Evolutionary conservation across 2,113 vertebrate genomes (phyloP).

Genomic region (Centropus unirufus): DNA sequence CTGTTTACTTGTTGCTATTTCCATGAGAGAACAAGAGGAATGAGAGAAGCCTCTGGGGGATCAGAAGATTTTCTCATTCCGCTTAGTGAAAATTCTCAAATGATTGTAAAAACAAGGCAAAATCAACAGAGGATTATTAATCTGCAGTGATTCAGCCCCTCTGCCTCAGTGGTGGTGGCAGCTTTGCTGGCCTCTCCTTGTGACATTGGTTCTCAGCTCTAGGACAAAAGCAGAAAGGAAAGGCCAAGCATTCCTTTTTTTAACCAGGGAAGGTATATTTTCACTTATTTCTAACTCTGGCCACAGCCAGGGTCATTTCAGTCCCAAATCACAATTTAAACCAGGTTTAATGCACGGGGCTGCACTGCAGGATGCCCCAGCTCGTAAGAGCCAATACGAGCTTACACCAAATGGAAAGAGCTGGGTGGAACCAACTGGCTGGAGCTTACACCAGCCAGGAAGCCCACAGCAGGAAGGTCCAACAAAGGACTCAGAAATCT

Average conservation of each 20-base stretch:
- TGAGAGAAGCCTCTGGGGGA: conserved; percentile 15
- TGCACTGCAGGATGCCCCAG: not conserved
- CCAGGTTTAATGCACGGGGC: not conserved
- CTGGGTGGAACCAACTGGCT: not conserved
- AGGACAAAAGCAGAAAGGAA: not conserved
- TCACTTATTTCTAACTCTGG: not conserved
- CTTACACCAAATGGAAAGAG: not conserved
- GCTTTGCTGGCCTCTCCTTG: not conserved
- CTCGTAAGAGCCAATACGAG: not conserved
- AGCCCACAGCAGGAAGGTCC: not conserved
- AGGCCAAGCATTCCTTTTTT: not conserved
- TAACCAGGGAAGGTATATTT: not conserved
- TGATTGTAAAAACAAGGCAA: not conserved
- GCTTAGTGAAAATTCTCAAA: conserved; percentile 29
- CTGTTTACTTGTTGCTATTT: conserved; percentile 9
- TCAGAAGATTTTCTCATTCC: conserved; percentile 26
- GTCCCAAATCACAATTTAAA: not conserved
- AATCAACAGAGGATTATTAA: conserved; percentile 29
- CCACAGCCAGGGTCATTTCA: not conserved
- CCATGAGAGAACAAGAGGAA: not conserved
- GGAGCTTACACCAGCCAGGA: not conserved
- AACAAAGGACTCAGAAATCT: not conserved
- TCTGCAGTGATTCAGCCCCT: conserved; percentile 6
- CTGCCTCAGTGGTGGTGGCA: not conserved
- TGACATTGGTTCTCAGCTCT: not conserved